A percentile compares a stretch with the other conserved stretches of the same genome.
Evolutionary conservation across 2,113 vertebrate species (phyloP).

Genomic region (Pica pica): DNA sequence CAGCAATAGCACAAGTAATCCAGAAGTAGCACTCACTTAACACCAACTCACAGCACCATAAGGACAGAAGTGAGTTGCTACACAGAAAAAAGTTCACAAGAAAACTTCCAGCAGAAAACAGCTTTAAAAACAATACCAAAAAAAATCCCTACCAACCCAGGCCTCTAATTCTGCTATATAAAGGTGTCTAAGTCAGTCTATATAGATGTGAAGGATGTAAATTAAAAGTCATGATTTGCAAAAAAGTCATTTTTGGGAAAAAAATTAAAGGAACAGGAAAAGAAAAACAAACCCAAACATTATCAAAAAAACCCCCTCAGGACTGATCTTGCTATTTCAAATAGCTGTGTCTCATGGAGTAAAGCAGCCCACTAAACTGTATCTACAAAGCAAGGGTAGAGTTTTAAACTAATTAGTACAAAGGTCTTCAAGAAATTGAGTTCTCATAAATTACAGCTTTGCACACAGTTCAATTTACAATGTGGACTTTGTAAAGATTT

Average conservation of each 20-base stretch:
- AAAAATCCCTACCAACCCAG: background rate
- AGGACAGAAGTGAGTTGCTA: background rate
- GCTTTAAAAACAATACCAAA: background rate
- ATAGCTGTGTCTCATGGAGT: background rate
- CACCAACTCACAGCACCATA: background rate
- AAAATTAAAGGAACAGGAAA: background rate
- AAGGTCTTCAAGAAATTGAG: constrained; percentile 21
- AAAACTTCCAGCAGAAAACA: background rate
- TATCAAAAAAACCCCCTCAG: background rate
- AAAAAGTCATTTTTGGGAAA: too few relatives aligned
- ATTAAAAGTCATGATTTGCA: background rate
- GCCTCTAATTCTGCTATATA: background rate
- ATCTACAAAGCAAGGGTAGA: background rate
- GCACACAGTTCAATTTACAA: background rate
- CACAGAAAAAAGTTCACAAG: background rate
- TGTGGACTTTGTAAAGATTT: constrained; percentile 36
- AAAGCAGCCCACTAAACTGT: background rate
- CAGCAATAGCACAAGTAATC: background rate
- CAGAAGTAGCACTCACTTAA: background rate
- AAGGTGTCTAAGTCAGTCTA: background rate
- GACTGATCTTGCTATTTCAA: background rate
- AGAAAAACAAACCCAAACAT: background rate
- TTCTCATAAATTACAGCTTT: background rate
- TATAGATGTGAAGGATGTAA: background rate
- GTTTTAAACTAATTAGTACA: background rate